phyloP scores from a whole-genome alignment of 2,113 vertebrate species.

The Nothoprocta perdicaria region DNA sequence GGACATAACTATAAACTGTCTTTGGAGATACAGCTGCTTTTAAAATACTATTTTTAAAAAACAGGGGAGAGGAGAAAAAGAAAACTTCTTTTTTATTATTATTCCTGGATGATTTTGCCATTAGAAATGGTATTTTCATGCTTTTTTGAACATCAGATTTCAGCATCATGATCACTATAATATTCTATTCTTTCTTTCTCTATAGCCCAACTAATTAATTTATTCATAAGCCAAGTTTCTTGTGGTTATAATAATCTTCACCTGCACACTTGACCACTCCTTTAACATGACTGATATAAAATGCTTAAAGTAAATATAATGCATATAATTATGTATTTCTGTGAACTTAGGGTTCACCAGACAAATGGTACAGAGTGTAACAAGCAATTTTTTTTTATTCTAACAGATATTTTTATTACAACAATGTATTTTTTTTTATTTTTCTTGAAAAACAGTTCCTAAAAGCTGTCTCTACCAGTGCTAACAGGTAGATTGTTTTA shows the following conservation, averaged over 20 bases:
- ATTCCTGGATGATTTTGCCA: background rate
- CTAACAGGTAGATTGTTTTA: background rate
- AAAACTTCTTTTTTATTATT: background rate
- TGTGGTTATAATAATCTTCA: slow-evolving; percentile 37
- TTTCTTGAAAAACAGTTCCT: background rate
- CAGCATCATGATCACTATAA: slow-evolving; percentile 26
- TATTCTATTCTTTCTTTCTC: slow-evolving; percentile 18
- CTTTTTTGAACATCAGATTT: slow-evolving; percentile 16
- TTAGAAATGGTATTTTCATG: slow-evolving; percentile 20
- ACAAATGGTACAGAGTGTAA: background rate
- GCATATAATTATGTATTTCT: background rate
- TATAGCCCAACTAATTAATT: slow-evolving; percentile 23
- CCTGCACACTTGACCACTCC: slow-evolving; percentile 18
- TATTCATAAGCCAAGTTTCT: slow-evolving; percentile 14
- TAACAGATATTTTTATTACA: background rate
- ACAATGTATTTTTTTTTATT: background rate
- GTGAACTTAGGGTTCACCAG: background rate
- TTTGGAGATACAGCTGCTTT: background rate
- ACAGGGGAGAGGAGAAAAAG: background rate
- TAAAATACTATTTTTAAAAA: slow-evolving; percentile 1
- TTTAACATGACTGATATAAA: slow-evolving; percentile 20
- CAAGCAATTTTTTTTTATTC: background rate
- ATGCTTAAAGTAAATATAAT: background rate
- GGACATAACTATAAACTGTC: background rate
- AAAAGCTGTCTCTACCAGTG: background rate